Evolutionary conservation across 2,888 invertebrate species (phyloP), one percentile per base, ranked within the genome.

Genomic region (Petrolisthes manimaculis): DNA sequence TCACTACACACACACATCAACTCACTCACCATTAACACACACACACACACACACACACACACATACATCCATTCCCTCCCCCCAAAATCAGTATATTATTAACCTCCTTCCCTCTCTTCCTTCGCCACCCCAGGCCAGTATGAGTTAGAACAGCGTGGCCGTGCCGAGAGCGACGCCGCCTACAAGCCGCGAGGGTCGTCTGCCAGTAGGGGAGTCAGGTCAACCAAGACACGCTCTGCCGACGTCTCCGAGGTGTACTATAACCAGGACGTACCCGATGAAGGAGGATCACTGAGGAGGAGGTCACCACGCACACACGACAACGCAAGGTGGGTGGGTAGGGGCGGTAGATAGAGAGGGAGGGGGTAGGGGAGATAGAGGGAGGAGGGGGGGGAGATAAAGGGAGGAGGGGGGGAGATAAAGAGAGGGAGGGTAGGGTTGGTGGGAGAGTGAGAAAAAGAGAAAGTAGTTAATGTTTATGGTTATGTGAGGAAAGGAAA

Each of bases 91-190:
- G 14, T 67, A 12, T 67, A 1, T 2, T 1, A 18, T 55, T 55
- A 53, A 1, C 24, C 12, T 9, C 37, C 37, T n/a, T 24, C 24
- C 37, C 67, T 24, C 37, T 21, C n/a, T 5, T n/a, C 53, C 54
- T 8, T 53, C n/a, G n/a, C 51, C 54, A 24, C 12, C 55, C 18
- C 86, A 90, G 90, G 88, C 14, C 74, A 86, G 5, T 90, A 83
- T 55, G 90, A 90, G 9, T 37, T 75, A 5, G 90, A 90, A 37
- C 85, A 86, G 14, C 88, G 90, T 21, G 56, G 21, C 9, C 53
- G 90, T 21, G 90, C 90, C 3, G 90, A 90, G 80, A 90, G 90
- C 75, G 90, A 90, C 53, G 88, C 86, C 4, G 86, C 90, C 1
- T 88, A 85, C 74, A 85, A 80, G 67, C 78, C 90, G 6, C 79